Evolutionary conservation across 2,797 vertebrate genomes (phyloP).

Genomic region (Parauchenoglanis ngamensis): DNA sequence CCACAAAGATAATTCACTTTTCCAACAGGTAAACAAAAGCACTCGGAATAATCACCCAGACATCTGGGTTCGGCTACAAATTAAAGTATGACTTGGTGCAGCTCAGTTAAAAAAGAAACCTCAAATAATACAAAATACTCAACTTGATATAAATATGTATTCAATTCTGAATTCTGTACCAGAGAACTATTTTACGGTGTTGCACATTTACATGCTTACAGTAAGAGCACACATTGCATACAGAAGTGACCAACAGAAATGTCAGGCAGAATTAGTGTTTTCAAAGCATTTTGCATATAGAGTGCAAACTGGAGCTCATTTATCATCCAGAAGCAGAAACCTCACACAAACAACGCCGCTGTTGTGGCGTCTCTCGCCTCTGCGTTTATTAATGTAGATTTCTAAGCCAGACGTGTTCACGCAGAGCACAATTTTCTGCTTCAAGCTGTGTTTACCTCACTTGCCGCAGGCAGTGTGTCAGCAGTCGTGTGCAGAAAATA

Average conservation of each 20-base stretch:
- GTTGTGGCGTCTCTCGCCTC: background rate
- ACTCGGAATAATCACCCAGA: constrained; percentile 8
- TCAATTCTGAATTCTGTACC: constrained; percentile 21
- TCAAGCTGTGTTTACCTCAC: background rate
- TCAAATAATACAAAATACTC: constrained; percentile 22
- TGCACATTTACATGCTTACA: constrained; percentile 27
- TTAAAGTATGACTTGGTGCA: constrained; percentile 14
- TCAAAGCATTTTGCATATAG: constrained; percentile 37
- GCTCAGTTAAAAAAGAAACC: background rate
- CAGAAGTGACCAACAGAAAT: constrained; percentile 28
- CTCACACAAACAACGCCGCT: background rate
- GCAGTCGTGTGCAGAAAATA: background rate
- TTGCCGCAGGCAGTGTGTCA: background rate
- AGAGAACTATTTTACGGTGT: constrained; percentile 26
- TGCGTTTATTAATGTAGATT: background rate
- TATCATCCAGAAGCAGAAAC: background rate
- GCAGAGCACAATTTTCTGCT: background rate
- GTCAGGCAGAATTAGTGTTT: constrained; percentile 30
- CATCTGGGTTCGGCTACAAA: constrained; percentile 10
- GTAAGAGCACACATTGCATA: constrained; percentile 42
- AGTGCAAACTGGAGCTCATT: constrained; percentile 8
- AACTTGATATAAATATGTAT: constrained; percentile 38
- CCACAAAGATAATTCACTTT: constrained; percentile 44
- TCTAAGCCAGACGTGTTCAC: background rate
- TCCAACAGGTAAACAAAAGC: constrained; percentile 51